phyloP scores from a whole-genome alignment of 2,888 invertebrate species.

The Geotrupes spiniger region DNA sequence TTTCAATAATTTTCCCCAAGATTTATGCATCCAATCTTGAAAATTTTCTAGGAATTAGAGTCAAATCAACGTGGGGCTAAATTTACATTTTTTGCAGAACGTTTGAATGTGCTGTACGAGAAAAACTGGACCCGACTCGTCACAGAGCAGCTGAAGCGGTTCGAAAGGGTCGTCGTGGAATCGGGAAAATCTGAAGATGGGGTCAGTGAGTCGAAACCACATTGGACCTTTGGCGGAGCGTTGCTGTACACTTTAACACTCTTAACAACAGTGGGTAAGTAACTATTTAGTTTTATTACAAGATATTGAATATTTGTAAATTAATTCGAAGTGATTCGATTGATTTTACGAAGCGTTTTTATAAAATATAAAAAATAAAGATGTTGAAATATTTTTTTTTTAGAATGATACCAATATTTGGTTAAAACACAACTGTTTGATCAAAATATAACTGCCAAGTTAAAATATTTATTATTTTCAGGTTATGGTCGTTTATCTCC shows the following conservation, averaged over 20 bases:
- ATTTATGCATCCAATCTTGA: too few species aligned
- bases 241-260: slow-evolving; percentile 82
- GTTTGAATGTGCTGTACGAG: slow-evolving; percentile 78
- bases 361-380: too few species aligned
- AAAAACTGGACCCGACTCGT: slow-evolving; percentile 81
- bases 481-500: slow-evolving; percentile 87
- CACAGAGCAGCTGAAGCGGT: slow-evolving; percentile 72
- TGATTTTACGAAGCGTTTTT: background rate
- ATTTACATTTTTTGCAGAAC: too few species aligned
- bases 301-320: too few species aligned
- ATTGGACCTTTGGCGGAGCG: slow-evolving; percentile 83
- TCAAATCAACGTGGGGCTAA: too few species aligned
- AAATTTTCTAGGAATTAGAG: too few species aligned
- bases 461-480: slow-evolving; percentile 46
- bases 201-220: slow-evolving; percentile 46
- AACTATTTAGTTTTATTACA: too few species aligned
- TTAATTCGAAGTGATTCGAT: too few species aligned
- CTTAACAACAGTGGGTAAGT: slow-evolving; percentile 84
- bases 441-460: background rate
- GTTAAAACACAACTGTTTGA: too few species aligned
- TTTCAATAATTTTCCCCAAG: too few species aligned
- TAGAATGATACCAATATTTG: too few species aligned
- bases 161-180: slow-evolving; percentile 76
- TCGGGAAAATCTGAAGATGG: slow-evolving; percentile 57
- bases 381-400: too few species aligned